These are phyloP conservation scores for Mixornis gularis DNA, from an alignment of 2,113 vertebrate genomes.

Conservation along the genomic window DNA sequence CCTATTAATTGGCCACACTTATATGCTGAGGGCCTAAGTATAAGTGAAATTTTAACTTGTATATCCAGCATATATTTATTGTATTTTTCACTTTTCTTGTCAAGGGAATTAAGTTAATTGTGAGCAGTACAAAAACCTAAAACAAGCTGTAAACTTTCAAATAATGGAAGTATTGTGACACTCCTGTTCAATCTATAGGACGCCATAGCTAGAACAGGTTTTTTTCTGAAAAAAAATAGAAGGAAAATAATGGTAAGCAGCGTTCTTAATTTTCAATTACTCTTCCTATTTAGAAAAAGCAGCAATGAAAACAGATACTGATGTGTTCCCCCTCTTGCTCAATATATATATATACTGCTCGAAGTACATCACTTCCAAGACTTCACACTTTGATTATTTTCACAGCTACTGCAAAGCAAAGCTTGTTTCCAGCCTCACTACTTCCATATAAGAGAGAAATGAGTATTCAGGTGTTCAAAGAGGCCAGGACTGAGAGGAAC, in stretches of 20 bases:
- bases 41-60: neutral
- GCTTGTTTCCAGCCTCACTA: neutral
- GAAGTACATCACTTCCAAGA: neutral
- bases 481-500: neutral
- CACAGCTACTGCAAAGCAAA: neutral
- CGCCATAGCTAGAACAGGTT: neutral
- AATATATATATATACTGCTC: neutral
- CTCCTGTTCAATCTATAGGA: neutral
- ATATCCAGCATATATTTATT: neutral
- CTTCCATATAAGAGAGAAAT: neutral
- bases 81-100: neutral
- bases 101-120: neutral
- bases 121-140: neutral
- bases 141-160: neutral
- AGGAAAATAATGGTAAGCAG: neutral
- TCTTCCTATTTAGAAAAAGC: neutral
- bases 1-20: neutral
- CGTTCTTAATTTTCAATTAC: neutral
- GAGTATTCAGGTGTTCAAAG: neutral
- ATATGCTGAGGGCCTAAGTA: neutral
- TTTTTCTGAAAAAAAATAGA: neutral
- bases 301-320: neutral
- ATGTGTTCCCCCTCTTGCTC: neutral
- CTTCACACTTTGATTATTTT: neutral
- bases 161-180: neutral